Percentiles rank a stretch among this genome's conserved stretches.
Conservation (phyloP, 2,113 vertebrate species). For the Oncorhynchus nerka region DNA sequence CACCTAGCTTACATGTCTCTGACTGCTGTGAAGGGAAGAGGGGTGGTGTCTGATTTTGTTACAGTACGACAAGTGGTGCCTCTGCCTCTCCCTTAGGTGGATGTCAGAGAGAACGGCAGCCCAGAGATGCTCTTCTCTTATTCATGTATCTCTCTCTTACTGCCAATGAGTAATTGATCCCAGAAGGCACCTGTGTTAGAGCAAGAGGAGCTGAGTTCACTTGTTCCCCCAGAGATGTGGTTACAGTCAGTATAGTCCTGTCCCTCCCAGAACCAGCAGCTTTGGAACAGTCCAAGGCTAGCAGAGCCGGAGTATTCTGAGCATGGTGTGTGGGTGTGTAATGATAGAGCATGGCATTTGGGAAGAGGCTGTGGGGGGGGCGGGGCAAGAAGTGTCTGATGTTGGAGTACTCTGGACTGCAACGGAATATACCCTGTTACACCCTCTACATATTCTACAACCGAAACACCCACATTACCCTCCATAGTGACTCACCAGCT, state of each 20-base stretch:
- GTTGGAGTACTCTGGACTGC: neutral
- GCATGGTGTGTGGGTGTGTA: slow-evolving; percentile 13
- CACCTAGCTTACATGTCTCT: neutral
- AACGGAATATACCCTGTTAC: neutral
- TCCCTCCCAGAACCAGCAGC: neutral
- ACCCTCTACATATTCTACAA: neutral
- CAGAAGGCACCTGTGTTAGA: slow-evolving; percentile 23
- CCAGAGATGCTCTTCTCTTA: neutral
- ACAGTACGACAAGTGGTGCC: neutral
- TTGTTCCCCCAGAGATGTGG: slow-evolving; percentile 28
- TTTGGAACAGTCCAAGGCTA: neutral
- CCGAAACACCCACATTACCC: neutral
- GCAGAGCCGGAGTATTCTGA: slow-evolving; percentile 1
- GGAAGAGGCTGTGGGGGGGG: neutral
- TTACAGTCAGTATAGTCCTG: neutral
- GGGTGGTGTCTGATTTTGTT: neutral
- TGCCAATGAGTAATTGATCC: slow-evolving; percentile 32
- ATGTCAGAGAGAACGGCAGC: neutral
- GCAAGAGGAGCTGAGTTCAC: slow-evolving; percentile 16
- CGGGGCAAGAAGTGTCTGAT: neutral
- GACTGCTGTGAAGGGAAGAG: neutral
- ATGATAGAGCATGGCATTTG: slow-evolving; percentile 13
- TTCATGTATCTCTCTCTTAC: neutral
- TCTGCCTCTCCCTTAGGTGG: neutral
- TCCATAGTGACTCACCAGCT: neutral